Percentiles rank a stretch among this genome's conserved stretches.
Evolutionary conservation across 2,113 vertebrate species (phyloP).

Genomic region (Trichomycterus rosablanca): DNA sequence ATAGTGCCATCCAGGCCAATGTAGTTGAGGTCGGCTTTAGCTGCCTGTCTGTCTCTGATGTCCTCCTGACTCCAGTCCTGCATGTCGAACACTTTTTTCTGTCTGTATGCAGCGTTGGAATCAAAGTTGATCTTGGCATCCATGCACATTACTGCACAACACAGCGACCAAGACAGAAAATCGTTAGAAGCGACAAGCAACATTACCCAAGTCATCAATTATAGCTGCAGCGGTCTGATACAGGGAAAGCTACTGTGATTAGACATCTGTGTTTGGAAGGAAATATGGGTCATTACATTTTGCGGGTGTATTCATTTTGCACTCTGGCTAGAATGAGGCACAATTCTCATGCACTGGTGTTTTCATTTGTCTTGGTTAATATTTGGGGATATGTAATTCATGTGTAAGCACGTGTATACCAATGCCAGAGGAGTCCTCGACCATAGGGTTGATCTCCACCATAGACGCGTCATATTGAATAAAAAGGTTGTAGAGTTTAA

Average conservation of each 20-base stretch:
- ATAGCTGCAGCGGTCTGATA: background rate
- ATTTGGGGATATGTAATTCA: background rate
- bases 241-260: background rate
- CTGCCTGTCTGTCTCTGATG: conserved; percentile 81
- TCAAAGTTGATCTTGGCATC: conserved; percentile 99
- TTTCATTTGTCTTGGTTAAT: no score
- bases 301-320: no score
- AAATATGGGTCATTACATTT: no score
- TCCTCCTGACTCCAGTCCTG: conserved; percentile 97
- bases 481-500: conserved; percentile 91
- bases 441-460: conserved; percentile 98
- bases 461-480: conserved; percentile 96
- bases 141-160: conserved; percentile 87
- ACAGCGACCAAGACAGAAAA: conserved; percentile 14
- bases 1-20: conserved; percentile 95
- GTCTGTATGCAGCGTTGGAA: conserved; percentile 88
- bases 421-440: conserved; percentile 90
- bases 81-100: conserved; percentile 87
- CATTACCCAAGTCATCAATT: background rate
- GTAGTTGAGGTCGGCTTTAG: conserved; percentile 90
- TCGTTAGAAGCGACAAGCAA: no score
- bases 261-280: no score
- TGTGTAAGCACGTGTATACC: conserved; percentile 64
- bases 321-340: no score
- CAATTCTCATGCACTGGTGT: no score